Conservation (phyloP, 2,113 vertebrate species). For the Seriola rivoliana region DNA sequence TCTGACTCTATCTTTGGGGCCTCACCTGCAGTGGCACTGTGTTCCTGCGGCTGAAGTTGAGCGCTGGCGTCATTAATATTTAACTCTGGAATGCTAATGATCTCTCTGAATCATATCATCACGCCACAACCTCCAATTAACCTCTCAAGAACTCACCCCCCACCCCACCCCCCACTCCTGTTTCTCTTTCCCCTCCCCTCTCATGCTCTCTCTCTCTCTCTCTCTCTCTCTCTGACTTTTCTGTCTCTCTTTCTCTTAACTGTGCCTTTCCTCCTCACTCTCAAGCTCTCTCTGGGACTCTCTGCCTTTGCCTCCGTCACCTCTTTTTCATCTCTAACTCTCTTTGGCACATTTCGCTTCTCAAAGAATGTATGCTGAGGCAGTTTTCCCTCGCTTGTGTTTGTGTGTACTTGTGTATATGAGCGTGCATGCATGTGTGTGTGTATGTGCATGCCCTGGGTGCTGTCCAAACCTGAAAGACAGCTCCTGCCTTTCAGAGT, state of each 20-base stretch:
- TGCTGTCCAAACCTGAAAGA: constrained; percentile 71
- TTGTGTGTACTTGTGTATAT: constrained; percentile 16
- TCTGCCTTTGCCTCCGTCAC: constrained; percentile 72
- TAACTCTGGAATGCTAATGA: constrained; percentile 82
- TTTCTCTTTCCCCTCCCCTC: background rate
- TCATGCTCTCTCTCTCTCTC: constrained; percentile 12
- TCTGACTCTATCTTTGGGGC: constrained; percentile 57
- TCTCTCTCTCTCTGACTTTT: constrained; percentile 36
- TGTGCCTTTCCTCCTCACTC: constrained; percentile 49
- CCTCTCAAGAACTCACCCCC: constrained; percentile 66
- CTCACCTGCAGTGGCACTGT: constrained; percentile 63
- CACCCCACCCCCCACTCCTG: background rate
- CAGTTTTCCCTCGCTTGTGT: constrained; percentile 36
- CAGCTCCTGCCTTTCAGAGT: constrained; percentile 67
- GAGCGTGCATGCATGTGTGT: constrained; percentile 12
- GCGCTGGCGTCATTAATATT: constrained; percentile 81
- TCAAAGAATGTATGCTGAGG: constrained; percentile 67
- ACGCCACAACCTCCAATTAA: constrained; percentile 83
- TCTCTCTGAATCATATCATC: constrained; percentile 80
- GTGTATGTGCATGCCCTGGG: constrained; percentile 11
- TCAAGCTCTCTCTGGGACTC: constrained; percentile 69
- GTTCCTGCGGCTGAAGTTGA: constrained; percentile 64
- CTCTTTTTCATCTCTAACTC: constrained; percentile 77
- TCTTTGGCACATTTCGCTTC: constrained; percentile 74
- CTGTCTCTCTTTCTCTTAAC: constrained; percentile 40